Evolutionary conservation across 1,140 invertebrate species (phyloP), one percentile per base, ranked within the genome.

Genomic region (Tetranychus urticae): DNA sequence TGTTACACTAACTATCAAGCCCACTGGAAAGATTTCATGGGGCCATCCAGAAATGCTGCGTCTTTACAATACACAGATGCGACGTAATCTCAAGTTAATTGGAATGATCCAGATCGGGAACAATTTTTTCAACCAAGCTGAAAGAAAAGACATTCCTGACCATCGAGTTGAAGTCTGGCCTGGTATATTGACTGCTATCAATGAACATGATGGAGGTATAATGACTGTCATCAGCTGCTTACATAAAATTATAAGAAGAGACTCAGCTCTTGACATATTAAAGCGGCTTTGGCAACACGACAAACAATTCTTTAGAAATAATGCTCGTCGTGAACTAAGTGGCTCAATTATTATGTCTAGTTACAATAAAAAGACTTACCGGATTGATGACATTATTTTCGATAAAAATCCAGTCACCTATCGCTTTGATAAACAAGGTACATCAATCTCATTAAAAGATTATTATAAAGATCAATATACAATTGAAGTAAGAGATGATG

Each of bases 201-300:
- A 83, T 14, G 82, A 87, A 65, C 81, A 85, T 67, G 85, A 89
- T 69, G 68, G 72, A 0, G 69, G 77, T 10, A 76, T 88, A 2
- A 67, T 89, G 0, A 74, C 88, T 75, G 81, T 80, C 56, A 73
- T 77, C 2, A 86, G 88, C 71, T 80, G 88, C 2, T 75, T 79
- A 0, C 82, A 84, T 63, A 88, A 88, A 74, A 76, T 84, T 0
- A 78, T 85, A 75, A 70, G 82, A 0, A 63, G 59, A 14, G 66
- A 71, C 14, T 69, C 66, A 35, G 66, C 66, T 6, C 31, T 56
- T 36, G 3, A 10, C 8, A 23, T 34, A 1, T 48, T 58, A 48
- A 3, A 8, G 2, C 35, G 5, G 10, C 5, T 31, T 7, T 13
- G 31, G 1, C 45, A 47, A 56, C 46, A 23, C 14, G 7, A 37